Evolutionary conservation across 2,888 invertebrate genomes (phyloP), one percentile per base, ranked within the genome.

Genomic region (Ochropacha duplaris): DNA sequence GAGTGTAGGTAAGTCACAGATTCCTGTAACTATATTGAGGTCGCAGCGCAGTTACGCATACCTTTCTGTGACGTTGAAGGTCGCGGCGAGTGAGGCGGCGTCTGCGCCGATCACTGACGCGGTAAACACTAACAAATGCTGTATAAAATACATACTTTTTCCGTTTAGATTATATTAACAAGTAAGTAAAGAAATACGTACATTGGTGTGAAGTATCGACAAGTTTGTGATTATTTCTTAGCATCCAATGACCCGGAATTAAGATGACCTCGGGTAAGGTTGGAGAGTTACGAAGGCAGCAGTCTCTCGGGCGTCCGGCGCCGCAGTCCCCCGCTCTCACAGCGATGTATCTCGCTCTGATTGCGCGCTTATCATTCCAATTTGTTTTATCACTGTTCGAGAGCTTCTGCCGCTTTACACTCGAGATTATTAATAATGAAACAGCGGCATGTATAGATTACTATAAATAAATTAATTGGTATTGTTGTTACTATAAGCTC

Each of bases 71-170:
- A 50, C 57, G 51, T 49, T 61, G 79, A 83, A 81, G 81, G 84
- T 62, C 77, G 80, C 79, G 52, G 76, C 72, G 39, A 82, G 80
- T 81, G 84, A 63, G 76, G 80, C 79, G 50, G 76, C 72, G 39
- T 62, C 56, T 50, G 60, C 69, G 54, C 60, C 60, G 22, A 39
- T 55, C 55, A 60, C 19, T 57, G 58, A 65, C 54, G 57, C 62
- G 54, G 63, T 59, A 60, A 61, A 56, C 61, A 71, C 65, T 54
- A 66, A 63, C 39, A 60, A 54, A 55, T 39, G 60, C 28, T 24
- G 16, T 52, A 22, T 50, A 49, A 36, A 26, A 52, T 22, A 16
- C 59, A 62, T 61, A n/a, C 49, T 50, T 28, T 51, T 19, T 4
- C 12, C 19, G n/a, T 16, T 50, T 49, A 11, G 12, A 50, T 44